Evolutionary conservation across 2,113 vertebrate species (phyloP).

Genomic region (Hyaena hyaena): DNA sequence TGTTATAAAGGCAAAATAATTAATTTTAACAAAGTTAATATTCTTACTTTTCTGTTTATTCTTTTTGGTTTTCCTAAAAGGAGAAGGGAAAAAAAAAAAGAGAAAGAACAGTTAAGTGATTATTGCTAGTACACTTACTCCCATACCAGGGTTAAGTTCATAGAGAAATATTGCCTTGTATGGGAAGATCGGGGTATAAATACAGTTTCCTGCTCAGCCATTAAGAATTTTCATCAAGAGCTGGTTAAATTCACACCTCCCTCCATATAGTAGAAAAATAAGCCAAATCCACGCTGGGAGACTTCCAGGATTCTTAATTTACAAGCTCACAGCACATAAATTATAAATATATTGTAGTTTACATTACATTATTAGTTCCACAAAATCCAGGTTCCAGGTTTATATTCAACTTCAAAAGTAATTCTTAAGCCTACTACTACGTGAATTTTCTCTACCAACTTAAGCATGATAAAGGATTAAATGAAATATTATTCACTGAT

Average conservation of each 20-base stretch:
- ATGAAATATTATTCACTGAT: neutral
- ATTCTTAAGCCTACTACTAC: neutral
- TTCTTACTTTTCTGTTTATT: constrained; percentile 99
- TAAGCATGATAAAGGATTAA: neutral
- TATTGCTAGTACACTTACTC: neutral
- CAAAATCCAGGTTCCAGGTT: neutral
- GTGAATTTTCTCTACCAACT: neutral
- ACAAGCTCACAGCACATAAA: neutral
- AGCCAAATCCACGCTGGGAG: neutral
- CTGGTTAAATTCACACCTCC: neutral
- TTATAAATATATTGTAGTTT: neutral
- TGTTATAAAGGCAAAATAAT: neutral
- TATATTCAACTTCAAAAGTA: neutral
- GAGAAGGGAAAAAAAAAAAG: constrained; percentile 66
- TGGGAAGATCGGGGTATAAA: neutral
- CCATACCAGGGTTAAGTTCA: neutral
- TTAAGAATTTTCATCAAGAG: neutral
- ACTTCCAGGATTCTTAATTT: neutral
- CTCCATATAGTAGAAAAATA: neutral
- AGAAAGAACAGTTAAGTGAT: neutral
- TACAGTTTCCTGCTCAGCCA: neutral
- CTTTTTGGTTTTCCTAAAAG: constrained; percentile 98
- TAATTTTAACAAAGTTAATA: constrained; percentile 13
- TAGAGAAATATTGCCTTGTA: neutral
- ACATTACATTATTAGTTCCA: neutral